These are phyloP conservation scores for Fratercula arctica DNA, from an alignment of 2,797 vertebrate species.

Conservation along the genomic window DNA sequence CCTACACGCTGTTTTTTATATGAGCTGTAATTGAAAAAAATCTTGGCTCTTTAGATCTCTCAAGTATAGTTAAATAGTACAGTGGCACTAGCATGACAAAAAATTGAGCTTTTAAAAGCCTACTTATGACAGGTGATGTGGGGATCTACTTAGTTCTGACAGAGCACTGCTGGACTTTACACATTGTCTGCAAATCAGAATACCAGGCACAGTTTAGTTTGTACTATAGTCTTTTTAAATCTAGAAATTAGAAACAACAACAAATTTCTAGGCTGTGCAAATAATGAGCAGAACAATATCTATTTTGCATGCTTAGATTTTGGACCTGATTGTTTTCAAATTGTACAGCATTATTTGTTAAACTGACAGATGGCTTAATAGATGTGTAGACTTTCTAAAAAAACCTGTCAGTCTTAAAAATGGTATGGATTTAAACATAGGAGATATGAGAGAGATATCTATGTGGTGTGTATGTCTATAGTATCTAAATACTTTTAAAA, in stretches of 20 bases:
- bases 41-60: not conserved
- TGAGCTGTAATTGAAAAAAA: not conserved
- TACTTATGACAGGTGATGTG: not conserved
- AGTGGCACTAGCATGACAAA: not conserved
- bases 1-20: not conserved
- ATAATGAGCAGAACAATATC: not conserved
- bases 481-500: not conserved
- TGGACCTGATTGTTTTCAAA: not conserved
- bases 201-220: not conserved
- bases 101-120: not conserved
- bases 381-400: not conserved
- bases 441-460: accelerated
- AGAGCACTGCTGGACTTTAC: not conserved
- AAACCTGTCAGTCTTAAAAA: not conserved
- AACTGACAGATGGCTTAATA: not conserved
- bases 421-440: not conserved
- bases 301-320: not conserved
- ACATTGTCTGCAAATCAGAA: not conserved
- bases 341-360: not conserved
- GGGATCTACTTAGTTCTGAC: not conserved
- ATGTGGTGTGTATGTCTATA: not conserved
- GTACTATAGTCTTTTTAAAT: not conserved
- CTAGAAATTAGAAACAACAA: not conserved
- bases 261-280: not conserved
- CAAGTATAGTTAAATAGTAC: not conserved